These are phyloP conservation scores for Cyrtodaria siliqua DNA, from an alignment of 2,888 invertebrate species.

Conservation along the genomic window DNA sequence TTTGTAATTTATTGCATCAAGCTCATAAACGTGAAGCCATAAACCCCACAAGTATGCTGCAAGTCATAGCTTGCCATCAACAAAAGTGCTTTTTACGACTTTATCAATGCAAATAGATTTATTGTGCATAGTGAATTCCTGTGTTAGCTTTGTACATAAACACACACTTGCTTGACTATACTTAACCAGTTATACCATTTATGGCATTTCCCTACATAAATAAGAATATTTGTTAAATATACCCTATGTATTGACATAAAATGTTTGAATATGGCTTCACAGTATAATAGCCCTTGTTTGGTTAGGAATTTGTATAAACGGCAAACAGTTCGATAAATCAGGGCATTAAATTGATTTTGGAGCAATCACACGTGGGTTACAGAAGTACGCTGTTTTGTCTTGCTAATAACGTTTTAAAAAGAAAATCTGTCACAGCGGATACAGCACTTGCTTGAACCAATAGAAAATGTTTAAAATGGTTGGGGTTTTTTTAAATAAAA, in stretches of 20 bases:
- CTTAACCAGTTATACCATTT: conserved; percentile 48
- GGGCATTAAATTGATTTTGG: neutral
- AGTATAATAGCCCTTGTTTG: conserved; percentile 32
- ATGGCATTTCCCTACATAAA: conserved; percentile 31
- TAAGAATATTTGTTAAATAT: conserved; percentile 43
- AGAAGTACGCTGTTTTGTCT: no score
- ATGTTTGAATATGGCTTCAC: conserved; percentile 9
- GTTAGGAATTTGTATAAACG: conserved; percentile 14
- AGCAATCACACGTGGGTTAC: neutral
- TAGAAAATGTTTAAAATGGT: no score
- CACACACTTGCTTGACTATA: conserved; percentile 49
- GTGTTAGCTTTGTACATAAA: conserved; percentile 38
- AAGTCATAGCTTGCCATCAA: neutral
- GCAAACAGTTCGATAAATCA: conserved; percentile 23
- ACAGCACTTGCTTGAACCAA: no score
- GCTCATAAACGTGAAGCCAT: no score
- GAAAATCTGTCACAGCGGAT: no score
- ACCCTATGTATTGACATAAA: conserved; percentile 21
- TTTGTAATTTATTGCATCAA: no score
- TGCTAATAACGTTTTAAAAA: no score
- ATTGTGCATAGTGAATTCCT: conserved; percentile 5
- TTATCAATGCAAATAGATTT: conserved; percentile 4
- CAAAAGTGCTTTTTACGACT: neutral
- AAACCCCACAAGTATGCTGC: neutral
- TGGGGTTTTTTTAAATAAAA: no score